Base-by-base conservation (phyloP, 1,140 invertebrate species). In the Neotoxoptera formosana region DNA sequence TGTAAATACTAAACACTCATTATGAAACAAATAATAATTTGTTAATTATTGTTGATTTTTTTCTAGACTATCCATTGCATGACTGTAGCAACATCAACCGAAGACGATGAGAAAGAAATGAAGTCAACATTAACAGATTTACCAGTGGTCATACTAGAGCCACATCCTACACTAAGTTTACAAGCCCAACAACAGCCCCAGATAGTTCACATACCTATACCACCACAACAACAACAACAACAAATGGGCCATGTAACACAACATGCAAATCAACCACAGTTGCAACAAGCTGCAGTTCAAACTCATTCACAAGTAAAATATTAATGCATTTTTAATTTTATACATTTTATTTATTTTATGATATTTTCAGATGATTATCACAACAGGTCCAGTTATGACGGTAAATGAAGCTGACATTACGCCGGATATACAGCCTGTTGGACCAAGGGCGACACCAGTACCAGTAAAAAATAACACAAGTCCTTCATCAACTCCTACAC, bases 371-470 rank as follows among this genome's bases (percentile, higher is more conserved):
- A 93, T 94, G 67, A 56, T 91, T 34, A 84, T 93, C 11, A 90
- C 94, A 45, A 84, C 48, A 17, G 81, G n/a, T 53, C 36, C 91
- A 45, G 76, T 86, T 93, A 86, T 93, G 91, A 93, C 76, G 30
- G 91, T 93, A 21, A 84, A 81, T 86, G 93, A 94, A 67, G 90
- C 41, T 67, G 93, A 94, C 41, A 94, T 94, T 94, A 94, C 96
- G 41, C 95, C 95, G 53, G 95, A 95, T 36, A 95, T 95, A 93
- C 95, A 96, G 93, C 96, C 96, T 25, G 95, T 95, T 47, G 95
- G 95, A 91, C 96, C 96, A 0, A 95, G 95, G 84, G 96, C 96
- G 25, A 96, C 96, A 20, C 95, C 96, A 56, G 96, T 96, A 83
- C 95, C 96, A 92, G 94, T 96, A 84, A 95, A 95, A 93, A 95